A percentile compares a stretch with the other conserved stretches of the same genome.
phyloP scores from a whole-genome alignment of 2,888 invertebrate genomes.

The Cybosia mesomella region DNA sequence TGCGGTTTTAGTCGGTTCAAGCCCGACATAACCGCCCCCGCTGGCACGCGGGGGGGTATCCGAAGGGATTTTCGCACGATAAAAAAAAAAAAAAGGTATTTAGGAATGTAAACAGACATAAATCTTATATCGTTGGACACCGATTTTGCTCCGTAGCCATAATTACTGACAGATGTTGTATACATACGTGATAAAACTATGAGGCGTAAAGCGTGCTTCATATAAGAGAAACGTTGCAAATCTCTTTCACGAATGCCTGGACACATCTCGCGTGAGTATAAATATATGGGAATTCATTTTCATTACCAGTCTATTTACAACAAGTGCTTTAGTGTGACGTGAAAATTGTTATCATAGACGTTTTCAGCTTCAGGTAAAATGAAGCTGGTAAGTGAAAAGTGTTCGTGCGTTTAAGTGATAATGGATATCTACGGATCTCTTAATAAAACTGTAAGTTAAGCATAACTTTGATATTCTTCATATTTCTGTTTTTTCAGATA shows the following conservation, averaged over 20 bases:
- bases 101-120: background rate
- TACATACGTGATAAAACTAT: constrained; percentile 44
- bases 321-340: constrained; percentile 79
- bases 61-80: too few relatives aligned
- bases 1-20: too few relatives aligned
- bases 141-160: constrained; percentile 20
- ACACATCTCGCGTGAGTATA: constrained; percentile 82
- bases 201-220: constrained; percentile 43
- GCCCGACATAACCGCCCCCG: too few relatives aligned
- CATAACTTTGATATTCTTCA: constrained; percentile 8
- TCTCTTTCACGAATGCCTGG: constrained; percentile 85
- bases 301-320: constrained; percentile 83
- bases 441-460: constrained; percentile 58
- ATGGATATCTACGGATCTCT: constrained; percentile 54
- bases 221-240: constrained; percentile 76
- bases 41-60: too few relatives aligned
- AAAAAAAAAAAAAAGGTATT: too few relatives aligned
- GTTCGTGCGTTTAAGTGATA: constrained; percentile 54
- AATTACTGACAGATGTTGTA: constrained; percentile 48
- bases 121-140: background rate
- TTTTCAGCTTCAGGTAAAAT: constrained; percentile 76
- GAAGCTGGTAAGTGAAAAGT: constrained; percentile 83
- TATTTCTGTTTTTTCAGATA: constrained; percentile 73
- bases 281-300: constrained; percentile 86
- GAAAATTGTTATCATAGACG: constrained; percentile 61